A percentile compares a stretch with the other conserved stretches of the same genome.
These are phyloP conservation scores for Brenthis daphne DNA, from an alignment of 2,888 invertebrate genomes.

Conservation along the genomic window DNA sequence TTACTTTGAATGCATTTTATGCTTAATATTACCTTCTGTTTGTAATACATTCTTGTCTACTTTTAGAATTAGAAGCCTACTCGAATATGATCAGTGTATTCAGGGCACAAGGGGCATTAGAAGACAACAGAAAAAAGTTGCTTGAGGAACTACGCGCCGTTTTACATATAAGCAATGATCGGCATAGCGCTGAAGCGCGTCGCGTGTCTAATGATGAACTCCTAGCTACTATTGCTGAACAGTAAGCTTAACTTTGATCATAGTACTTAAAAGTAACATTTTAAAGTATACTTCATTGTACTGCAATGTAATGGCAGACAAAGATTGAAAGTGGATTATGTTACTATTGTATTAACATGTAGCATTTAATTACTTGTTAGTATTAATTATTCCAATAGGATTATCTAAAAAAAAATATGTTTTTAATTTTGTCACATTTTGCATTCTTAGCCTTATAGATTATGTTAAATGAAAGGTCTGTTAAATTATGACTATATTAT, in stretches of 20 bases:
- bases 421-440: conserved; percentile 4
- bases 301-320: conserved; percentile 71
- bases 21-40: conserved; percentile 42
- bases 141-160: conserved; percentile 91
- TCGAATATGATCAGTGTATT: conserved; percentile 94
- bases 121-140: conserved; percentile 91
- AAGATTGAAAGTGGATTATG: conserved; percentile 42
- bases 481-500: too few species aligned
- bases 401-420: conserved; percentile 8
- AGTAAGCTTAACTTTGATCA: conserved; percentile 84
- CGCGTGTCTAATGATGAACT: conserved; percentile 96
- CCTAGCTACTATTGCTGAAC: conserved; percentile 93
- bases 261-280: conserved; percentile 63
- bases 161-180: conserved; percentile 93
- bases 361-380: background rate
- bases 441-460: conserved; percentile 50
- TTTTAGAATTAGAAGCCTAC: conserved; percentile 95
- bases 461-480: background rate
- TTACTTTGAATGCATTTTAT: conserved; percentile 47
- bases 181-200: conserved; percentile 95
- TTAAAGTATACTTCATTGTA: conserved; percentile 54
- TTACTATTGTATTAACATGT: conserved; percentile 2
- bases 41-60: conserved; percentile 53
- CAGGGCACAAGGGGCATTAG: conserved; percentile 95
- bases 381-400: conserved; percentile 26